Evolutionary conservation across 1,140 invertebrate species (phyloP), one percentile per base, ranked within the genome.

Genomic region (Drosophila navojoa): DNA sequence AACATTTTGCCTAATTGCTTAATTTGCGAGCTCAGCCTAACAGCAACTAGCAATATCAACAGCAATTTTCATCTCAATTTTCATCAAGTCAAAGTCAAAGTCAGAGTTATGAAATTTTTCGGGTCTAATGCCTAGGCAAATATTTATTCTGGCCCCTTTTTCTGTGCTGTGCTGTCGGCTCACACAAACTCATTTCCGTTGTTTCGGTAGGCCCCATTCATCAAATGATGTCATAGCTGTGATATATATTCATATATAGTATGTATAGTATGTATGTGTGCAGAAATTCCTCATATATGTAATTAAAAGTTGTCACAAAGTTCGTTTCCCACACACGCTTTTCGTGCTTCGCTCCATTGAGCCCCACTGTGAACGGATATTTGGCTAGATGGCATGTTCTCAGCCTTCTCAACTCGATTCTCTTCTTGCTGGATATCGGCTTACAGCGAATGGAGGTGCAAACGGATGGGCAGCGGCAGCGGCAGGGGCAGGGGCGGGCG

Each of bases 291-390:
- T 19, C 49, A 62, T 73, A 66, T 70, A 70, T 87, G 82, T 86
- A 87, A 86, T 86, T 86, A 86, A 86, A 87, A 87, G 67, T 86
- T 86, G 82, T 86, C 82, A 72, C 82, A 73, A 85, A 69, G 67
- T 67, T 75, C 32, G 44, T 80, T 81, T 74, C 74, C 79, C 79
- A 81, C 78, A 81, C 78, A 72, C 75, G 44, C n/a, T 25, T 19
- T 50, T 29, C 63, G 66, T 68, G 70, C 63, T 16, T 1, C 66
- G 67, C 67, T 71, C 53, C 67, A 75, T 74, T 74, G 71, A 61
- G 52, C 52, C 29, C 45, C 19, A 70, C 40, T 35, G 27, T 44
- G 6, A 63, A 49, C 70, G 70, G 70, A 60, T 68, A 72, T 72
- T 72, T 64, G 64, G 60, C 35, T 62, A 49, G 45, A 22, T 49